Base-by-base conservation (phyloP, 1,140 invertebrate species). In the Brachionus plicatilis region DNA sequence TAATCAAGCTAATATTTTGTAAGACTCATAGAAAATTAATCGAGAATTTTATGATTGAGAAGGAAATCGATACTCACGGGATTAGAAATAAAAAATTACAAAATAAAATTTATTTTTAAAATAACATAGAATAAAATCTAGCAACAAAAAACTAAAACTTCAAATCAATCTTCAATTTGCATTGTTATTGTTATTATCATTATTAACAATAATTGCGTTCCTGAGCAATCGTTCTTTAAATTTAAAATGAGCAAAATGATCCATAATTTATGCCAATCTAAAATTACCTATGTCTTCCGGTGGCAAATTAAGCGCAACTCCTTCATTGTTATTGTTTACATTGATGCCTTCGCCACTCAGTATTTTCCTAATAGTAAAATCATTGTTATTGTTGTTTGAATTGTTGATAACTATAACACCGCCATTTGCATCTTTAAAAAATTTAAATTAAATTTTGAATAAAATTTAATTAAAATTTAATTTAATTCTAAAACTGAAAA, bases 151-250 rank as follows among this genome's bases (percentile, higher is more conserved):
- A 68, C 33, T 72, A 37, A 37, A 43, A 41, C 37, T 72, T 72
- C 7, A 20, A 17, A 43, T 43, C 7, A 43, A 20, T 72, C 17
- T 41, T 72, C 37, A 72, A 72, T 41, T 72, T 17, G 68, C 29
- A 43, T 72, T 72, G n/a, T 72, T 72, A 43, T 72, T 72, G 68
- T 72, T 72, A 43, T 72, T 72, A 72, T 72, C 68, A 72, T 72
- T 72, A 17, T 72, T 72, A 72, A 72, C 68, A 43, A 72, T 72
- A 43, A 72, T 41, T 72, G 68, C 68, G 33, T 72, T 41, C 41
- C 33, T 43, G 33, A 72, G 41, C 33, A 72, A 72, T 20, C 68
- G 68, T 43, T 72, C 68, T 72, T 43, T 17, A 72, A 45, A 72
- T 17, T 41, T 2, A 70, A 8, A 29, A 70, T 43, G 7, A 43